Evolutionary conservation across 2,113 vertebrate species (phyloP), one percentile per base, ranked within the genome.

Genomic region (Phocoena phocoena): DNA sequence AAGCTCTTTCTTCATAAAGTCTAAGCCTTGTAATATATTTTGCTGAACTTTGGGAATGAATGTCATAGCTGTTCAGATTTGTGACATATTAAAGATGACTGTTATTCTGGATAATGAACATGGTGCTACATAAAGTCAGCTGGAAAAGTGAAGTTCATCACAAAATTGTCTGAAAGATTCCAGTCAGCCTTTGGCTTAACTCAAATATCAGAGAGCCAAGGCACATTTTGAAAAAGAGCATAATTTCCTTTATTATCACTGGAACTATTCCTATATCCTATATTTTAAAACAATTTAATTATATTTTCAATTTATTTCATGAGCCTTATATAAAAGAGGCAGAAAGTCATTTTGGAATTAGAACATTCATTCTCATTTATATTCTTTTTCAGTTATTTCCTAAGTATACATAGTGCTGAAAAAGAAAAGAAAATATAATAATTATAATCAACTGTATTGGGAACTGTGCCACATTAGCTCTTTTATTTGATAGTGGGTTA

Each of bases 1-100:
- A 44, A 41, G 23, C 60, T 62, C 80, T 93, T 70, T 93, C 74
- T 71, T 96, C 33, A n/a, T 80, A 71, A 85, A 89, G n/a, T 3
- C 55, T 76, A 77, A 76, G 11, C 65, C 26, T 92, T 58, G 60
- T 96, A 96, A 77, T 82, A 28, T 44, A 47, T 82, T 93, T 95
- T 83, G 76, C 47, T 95, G 81, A 94, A 94, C 71, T 91, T 91
- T 71, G 81, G 38, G 55, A 92, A 93, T 28, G 28, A 50, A 94
- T 96, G 47, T 77, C 81, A 93, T 33, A 38, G 15, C 20, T 81
- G 8, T 90, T 93, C 63, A 97, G 76, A 94, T 82, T 77, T 85
- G 67, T 94, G 71, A 93, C 85, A 82, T 93, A 82, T 85, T 97
- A 97, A 94, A 94, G 44, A 80, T 97, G 85, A 97, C 47, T 85